These are phyloP conservation scores for Atrichornis clamosus DNA, from an alignment of 2,113 vertebrate genomes.

Conservation along the genomic window DNA sequence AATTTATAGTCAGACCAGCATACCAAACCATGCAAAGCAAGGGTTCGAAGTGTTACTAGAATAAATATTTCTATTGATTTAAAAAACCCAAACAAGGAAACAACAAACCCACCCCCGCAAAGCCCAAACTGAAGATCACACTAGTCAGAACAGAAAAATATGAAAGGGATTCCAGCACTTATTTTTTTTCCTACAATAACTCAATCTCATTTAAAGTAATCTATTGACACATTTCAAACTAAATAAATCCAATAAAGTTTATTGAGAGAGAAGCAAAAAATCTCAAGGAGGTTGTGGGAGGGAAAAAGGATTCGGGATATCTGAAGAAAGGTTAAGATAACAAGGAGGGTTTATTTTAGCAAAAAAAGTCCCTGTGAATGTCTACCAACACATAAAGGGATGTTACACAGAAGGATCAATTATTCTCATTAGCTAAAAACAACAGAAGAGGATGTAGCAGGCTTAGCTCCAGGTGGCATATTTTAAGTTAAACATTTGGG, in stretches of 20 bases:
- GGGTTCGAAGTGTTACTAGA: not conserved
- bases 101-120: not conserved
- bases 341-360: not conserved
- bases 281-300: rapidly evolving
- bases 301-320: not conserved
- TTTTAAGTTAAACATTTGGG: not conserved
- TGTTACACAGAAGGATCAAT: not conserved
- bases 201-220: not conserved
- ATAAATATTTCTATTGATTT: not conserved
- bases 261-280: not conserved
- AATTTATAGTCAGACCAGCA: not conserved
- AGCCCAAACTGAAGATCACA: not conserved
- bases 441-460: not conserved
- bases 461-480: not conserved
- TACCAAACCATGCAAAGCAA: not conserved
- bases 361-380: not conserved
- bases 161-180: not conserved
- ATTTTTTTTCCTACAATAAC: not conserved
- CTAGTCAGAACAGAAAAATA: not conserved
- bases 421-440: slow-evolving; percentile 35
- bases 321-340: not conserved
- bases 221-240: not conserved
- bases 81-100: not conserved
- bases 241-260: not conserved
- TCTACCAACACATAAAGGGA: not conserved